Percentiles rank a stretch among this genome's conserved stretches.
Conservation (phyloP, 2,113 vertebrate genomes). For the Anser cygnoides region DNA sequence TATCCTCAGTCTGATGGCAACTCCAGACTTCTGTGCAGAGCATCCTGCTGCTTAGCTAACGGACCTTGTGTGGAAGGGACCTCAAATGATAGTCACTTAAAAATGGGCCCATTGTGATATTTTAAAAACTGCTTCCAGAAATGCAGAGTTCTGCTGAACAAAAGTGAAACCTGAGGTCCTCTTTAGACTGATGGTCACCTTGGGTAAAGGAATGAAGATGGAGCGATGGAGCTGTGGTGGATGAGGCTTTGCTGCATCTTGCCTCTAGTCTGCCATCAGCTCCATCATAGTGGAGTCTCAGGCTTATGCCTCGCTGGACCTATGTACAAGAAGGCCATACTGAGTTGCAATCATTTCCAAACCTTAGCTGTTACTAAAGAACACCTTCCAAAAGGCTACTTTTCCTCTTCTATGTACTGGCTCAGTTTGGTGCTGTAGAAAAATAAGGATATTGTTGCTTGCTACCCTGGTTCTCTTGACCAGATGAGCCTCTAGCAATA, state of each 20-base stretch:
- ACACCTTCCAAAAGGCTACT: neutral
- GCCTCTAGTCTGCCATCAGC: neutral
- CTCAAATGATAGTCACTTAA: neutral
- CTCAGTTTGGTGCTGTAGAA: neutral
- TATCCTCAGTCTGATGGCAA: neutral
- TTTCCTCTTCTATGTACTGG: neutral
- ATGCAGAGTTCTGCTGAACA: neutral
- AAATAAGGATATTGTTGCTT: neutral
- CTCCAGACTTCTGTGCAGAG: neutral
- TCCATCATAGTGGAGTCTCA: neutral
- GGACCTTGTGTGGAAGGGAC: neutral
- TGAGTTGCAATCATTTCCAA: neutral
- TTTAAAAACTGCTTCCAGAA: neutral
- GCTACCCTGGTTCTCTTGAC: neutral
- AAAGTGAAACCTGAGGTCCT: neutral
- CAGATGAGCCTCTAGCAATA: neutral
- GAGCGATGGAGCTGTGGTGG: neutral
- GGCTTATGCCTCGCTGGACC: neutral
- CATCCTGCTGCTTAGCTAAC: neutral
- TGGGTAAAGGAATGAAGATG: neutral
- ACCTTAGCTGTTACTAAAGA: neutral
- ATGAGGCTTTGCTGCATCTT: neutral
- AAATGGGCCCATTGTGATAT: neutral
- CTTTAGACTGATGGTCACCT: neutral
- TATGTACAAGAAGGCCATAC: neutral